Evolutionary conservation across 2,113 vertebrate species (phyloP).

Genomic region (Aplodontia rufa): DNA sequence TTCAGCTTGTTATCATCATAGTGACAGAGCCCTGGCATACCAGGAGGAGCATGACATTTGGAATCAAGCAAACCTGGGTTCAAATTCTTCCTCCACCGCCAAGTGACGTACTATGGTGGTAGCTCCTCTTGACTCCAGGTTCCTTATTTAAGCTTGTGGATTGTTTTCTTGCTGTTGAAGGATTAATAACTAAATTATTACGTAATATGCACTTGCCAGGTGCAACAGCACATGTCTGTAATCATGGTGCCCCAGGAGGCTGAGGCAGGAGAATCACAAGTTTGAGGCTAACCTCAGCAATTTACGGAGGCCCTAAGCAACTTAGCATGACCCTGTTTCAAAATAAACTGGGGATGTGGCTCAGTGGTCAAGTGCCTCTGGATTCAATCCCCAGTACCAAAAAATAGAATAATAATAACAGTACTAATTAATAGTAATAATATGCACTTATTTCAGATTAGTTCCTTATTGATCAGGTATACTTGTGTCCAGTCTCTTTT

Average conservation of each 20-base stretch:
- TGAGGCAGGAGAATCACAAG: too few species aligned
- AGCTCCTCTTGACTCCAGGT: neutral
- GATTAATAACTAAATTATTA: neutral
- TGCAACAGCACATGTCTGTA: too few species aligned
- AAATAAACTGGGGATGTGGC: too few species aligned
- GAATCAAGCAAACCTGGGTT: neutral
- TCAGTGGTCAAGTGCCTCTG: too few species aligned
- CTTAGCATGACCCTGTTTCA: too few species aligned
- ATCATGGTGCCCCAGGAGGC: too few species aligned
- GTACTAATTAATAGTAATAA: neutral
- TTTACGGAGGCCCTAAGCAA: too few species aligned
- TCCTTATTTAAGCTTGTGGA: neutral
- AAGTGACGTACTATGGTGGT: rapidly evolving
- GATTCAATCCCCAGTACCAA: too few species aligned
- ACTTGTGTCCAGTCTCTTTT: neutral
- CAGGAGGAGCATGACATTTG: neutral
- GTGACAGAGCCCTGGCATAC: neutral
- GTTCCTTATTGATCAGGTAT: neutral
- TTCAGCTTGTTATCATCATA: neutral
- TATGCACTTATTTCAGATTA: neutral
- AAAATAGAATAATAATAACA: too few species aligned
- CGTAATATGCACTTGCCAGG: neutral
- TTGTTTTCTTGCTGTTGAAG: neutral
- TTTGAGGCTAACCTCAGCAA: too few species aligned
- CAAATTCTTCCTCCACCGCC: neutral